A percentile compares a stretch with the other conserved stretches of the same genome.
These are phyloP conservation scores for Strigops habroptila DNA, from an alignment of 2,113 vertebrate genomes.

Conservation along the genomic window DNA sequence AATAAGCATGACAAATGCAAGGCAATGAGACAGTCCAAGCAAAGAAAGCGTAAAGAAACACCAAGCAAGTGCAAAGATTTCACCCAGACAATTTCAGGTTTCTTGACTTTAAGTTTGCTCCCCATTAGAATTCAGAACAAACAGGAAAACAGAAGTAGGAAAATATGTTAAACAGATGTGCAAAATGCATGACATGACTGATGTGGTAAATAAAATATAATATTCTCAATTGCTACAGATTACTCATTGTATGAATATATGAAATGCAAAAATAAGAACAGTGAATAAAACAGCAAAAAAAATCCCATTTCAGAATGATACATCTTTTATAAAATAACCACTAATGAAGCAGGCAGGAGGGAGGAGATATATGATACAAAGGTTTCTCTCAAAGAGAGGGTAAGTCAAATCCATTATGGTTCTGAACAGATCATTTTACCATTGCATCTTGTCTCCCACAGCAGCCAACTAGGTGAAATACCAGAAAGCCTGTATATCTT, in stretches of 20 bases:
- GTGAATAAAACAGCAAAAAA: background rate
- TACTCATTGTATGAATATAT: background rate
- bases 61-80: background rate
- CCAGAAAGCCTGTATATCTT: background rate
- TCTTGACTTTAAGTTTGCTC: background rate
- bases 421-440: accelerated
- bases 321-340: background rate
- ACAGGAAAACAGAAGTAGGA: background rate
- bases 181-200: background rate
- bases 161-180: conserved; percentile 10
- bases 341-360: accelerated
- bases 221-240: background rate
- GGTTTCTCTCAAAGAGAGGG: background rate
- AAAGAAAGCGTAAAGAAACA: background rate
- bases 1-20: background rate
- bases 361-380: background rate
- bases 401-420: accelerated
- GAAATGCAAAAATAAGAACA: background rate
- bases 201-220: conserved; percentile 29
- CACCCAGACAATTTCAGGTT: background rate
- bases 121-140: background rate
- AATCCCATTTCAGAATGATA: background rate
- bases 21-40: background rate
- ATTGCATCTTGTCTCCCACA: accelerated
- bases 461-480: background rate